Conservation (phyloP, 2,888 invertebrate species). For the Dynastes grantii region DNA sequence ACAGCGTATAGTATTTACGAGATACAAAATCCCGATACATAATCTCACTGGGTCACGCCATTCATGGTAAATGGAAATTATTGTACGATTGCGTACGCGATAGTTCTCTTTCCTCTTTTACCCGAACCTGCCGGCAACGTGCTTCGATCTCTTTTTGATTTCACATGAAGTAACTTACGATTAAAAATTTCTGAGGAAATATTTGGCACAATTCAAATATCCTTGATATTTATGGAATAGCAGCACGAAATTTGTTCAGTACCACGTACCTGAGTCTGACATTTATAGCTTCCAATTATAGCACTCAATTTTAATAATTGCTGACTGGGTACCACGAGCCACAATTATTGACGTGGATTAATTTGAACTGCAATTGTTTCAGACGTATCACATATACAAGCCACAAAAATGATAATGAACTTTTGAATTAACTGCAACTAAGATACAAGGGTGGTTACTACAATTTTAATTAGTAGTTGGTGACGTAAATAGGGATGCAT, state of each 20-base stretch:
- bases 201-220: slow-evolving; percentile 29
- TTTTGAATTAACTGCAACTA: too few relatives aligned
- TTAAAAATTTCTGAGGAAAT: slow-evolving; percentile 37
- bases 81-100: slow-evolving; percentile 31
- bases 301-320: neutral
- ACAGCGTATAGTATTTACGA: slow-evolving; percentile 34
- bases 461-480: too few relatives aligned
- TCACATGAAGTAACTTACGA: slow-evolving; percentile 25
- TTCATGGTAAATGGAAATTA: slow-evolving; percentile 39
- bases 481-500: too few relatives aligned
- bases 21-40: slow-evolving; percentile 42
- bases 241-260: slow-evolving; percentile 21
- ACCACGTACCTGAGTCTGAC: neutral
- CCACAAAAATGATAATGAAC: too few relatives aligned
- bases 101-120: slow-evolving; percentile 20
- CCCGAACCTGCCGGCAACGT: neutral
- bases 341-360: neutral
- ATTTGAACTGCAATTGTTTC: neutral
- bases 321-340: neutral
- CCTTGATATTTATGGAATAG: slow-evolving; percentile 18
- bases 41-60: slow-evolving; percentile 50
- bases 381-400: neutral
- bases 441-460: too few relatives aligned
- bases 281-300: slow-evolving; percentile 16
- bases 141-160: slow-evolving; percentile 28